phyloP scores from a whole-genome alignment of 2,888 invertebrate species.

The Hydroisotoma schaefferi region DNA sequence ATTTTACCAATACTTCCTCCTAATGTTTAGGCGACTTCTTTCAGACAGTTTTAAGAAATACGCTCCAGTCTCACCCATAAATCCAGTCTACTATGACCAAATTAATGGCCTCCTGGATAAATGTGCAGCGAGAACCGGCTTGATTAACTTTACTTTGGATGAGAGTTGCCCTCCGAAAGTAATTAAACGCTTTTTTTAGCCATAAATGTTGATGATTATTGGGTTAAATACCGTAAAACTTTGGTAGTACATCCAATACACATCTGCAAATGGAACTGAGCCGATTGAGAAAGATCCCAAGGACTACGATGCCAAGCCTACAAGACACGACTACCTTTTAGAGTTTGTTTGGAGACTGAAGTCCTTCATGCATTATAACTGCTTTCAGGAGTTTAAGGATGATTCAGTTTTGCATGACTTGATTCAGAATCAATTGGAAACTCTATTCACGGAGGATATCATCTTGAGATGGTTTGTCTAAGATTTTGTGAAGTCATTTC shows the following conservation, averaged over 20 bases:
- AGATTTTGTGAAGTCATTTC: too few species aligned
- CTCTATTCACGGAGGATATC: slow-evolving; percentile 37
- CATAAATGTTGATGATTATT: background rate
- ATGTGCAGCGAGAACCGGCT: slow-evolving; percentile 24
- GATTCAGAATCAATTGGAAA: slow-evolving; percentile 37
- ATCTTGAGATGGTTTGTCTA: slow-evolving; percentile 44
- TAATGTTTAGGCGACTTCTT: slow-evolving; percentile 34
- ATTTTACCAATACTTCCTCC: slow-evolving; percentile 42
- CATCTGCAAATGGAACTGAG: background rate
- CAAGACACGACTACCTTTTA: slow-evolving; percentile 39
- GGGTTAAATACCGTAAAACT: too few species aligned
- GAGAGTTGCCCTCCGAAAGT: slow-evolving; percentile 32
- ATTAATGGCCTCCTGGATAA: slow-evolving; percentile 28
- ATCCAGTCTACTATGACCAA: slow-evolving; percentile 25
- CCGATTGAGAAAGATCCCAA: background rate
- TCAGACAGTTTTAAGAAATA: slow-evolving; percentile 41
- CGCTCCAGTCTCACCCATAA: slow-evolving; percentile 31
- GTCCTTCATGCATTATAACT: slow-evolving; percentile 39
- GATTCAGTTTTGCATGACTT: slow-evolving; percentile 36
- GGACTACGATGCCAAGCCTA: slow-evolving; percentile 28
- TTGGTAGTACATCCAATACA: slow-evolving; percentile 22
- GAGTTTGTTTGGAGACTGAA: slow-evolving; percentile 41
- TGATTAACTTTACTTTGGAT: slow-evolving; percentile 13
- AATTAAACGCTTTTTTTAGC: slow-evolving; percentile 4
- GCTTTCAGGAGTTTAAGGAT: slow-evolving; percentile 33